phyloP scores from a whole-genome alignment of 2,113 vertebrate species.

The Polypterus senegalus region DNA sequence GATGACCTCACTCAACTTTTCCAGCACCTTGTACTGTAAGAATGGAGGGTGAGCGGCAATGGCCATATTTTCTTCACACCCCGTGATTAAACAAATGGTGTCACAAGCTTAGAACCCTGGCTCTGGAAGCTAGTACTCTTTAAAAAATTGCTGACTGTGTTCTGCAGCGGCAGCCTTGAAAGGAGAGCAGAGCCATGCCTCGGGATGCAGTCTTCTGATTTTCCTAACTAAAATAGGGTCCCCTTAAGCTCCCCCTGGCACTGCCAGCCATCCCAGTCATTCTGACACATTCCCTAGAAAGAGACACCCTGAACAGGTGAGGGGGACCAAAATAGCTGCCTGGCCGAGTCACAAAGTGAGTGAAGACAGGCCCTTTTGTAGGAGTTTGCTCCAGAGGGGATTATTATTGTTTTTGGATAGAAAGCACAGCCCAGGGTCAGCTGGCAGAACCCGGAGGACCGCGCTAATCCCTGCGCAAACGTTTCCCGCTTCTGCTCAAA shows the following conservation, averaged over 20 bases:
- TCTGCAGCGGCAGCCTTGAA: constrained; percentile 53
- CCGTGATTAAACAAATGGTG: constrained; percentile 46
- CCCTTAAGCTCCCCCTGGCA: constrained; percentile 56
- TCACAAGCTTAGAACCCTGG: constrained; percentile 38
- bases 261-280: constrained; percentile 64
- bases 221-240: constrained; percentile 66
- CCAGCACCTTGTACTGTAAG: too few relatives aligned
- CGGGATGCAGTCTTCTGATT: constrained; percentile 56
- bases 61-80: constrained; percentile 27
- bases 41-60: too few relatives aligned
- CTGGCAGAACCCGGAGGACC: constrained; percentile 40
- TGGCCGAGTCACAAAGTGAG: constrained; percentile 43
- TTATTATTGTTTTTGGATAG: constrained; percentile 68
- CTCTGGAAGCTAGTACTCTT: constrained; percentile 39
- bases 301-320: constrained; percentile 62
- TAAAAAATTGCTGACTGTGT: constrained; percentile 58
- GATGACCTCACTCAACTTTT: too few relatives aligned
- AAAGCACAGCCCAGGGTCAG: constrained; percentile 57
- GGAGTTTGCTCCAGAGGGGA: constrained; percentile 40
- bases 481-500: constrained; percentile 46
- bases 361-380: constrained; percentile 59
- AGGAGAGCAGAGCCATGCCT: constrained; percentile 51
- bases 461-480: constrained; percentile 54
- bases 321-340: constrained; percentile 51
- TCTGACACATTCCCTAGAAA: constrained; percentile 60